Percentiles rank a stretch among this genome's conserved stretches.
These are phyloP conservation scores for Aplidium turbinatum DNA, from an alignment of 23 tunicate species.

Conservation along the genomic window DNA sequence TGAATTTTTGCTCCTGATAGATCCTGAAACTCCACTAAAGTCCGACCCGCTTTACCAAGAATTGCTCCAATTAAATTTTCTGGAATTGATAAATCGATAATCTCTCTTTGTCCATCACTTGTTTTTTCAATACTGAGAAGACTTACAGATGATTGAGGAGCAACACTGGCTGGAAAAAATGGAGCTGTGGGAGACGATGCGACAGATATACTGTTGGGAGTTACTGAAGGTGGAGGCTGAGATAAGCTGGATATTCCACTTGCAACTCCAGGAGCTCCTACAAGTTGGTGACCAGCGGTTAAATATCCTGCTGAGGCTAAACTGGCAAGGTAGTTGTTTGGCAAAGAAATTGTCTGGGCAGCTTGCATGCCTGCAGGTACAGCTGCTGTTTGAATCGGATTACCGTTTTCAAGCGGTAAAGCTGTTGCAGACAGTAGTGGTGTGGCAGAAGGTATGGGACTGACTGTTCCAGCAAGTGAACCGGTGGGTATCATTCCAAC, in stretches of 20 bases:
- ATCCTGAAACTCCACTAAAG: slow-evolving; percentile 88
- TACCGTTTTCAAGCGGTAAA: slow-evolving; percentile 21
- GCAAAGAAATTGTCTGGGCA: slow-evolving; percentile 52
- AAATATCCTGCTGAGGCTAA: slow-evolving; percentile 76
- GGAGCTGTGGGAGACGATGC: slow-evolving; percentile 59
- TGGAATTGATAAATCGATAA: slow-evolving; percentile 84
- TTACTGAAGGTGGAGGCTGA: slow-evolving; percentile 44
- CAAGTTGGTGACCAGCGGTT: slow-evolving; percentile 47
- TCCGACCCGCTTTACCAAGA: slow-evolving; percentile 89
- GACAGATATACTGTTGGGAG: slow-evolving; percentile 43
- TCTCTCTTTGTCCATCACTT: slow-evolving; percentile 79
- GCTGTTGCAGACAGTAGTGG: slow-evolving; percentile 53
- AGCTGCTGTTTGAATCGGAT: not conserved
- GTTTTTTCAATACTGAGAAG: slow-evolving; percentile 78
- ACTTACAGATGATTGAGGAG: slow-evolving; percentile 33
- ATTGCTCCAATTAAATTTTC: slow-evolving; percentile 89
- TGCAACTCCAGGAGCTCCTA: slow-evolving; percentile 37
- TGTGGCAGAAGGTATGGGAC: slow-evolving; percentile 60
- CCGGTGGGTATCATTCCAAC: slow-evolving; percentile 70
- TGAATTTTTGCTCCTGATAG: slow-evolving; percentile 89
- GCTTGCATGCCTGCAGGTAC: not conserved
- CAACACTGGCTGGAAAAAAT: not conserved
- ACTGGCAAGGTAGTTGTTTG: slow-evolving; percentile 76
- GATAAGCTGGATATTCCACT: not conserved
- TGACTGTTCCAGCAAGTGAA: slow-evolving; percentile 62